Conservation (phyloP, 1,140 invertebrate species). For the Macrocentrus cingulum region DNA sequence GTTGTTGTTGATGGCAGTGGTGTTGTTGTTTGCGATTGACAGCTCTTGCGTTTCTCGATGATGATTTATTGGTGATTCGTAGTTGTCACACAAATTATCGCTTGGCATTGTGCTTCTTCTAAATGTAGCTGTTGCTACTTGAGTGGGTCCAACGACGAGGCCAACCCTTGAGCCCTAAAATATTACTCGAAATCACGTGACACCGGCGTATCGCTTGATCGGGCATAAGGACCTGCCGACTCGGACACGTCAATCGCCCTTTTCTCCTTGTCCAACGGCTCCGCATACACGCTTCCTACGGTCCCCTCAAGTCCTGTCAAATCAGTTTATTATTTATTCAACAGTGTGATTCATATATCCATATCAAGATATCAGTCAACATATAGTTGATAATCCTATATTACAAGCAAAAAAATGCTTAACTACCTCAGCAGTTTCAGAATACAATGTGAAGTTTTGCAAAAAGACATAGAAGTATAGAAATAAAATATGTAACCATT, state of each 20-base stretch:
- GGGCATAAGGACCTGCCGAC: slow-evolving; percentile 48
- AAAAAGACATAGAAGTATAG: too few species aligned
- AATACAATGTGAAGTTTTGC: too few species aligned
- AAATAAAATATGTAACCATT: too few species aligned
- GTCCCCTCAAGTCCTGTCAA: slow-evolving; percentile 30
- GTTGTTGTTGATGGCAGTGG: not conserved
- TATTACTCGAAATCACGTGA: slow-evolving; percentile 39
- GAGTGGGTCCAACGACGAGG: slow-evolving; percentile 51
- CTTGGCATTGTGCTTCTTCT: slow-evolving; percentile 46
- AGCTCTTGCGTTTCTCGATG: not conserved
- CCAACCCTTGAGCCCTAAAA: slow-evolving; percentile 50
- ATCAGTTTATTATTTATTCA: slow-evolving; percentile 9
- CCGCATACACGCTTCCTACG: slow-evolving; percentile 45
- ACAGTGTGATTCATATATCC: too few species aligned
- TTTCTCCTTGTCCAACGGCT: slow-evolving; percentile 31
- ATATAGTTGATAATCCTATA: too few species aligned
- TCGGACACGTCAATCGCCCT: slow-evolving; percentile 30
- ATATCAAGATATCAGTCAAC: not conserved
- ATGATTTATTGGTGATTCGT: slow-evolving; percentile 4
- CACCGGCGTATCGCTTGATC: slow-evolving; percentile 32
- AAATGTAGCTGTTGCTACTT: slow-evolving; percentile 46
- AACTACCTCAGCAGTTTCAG: too few species aligned
- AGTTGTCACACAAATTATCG: slow-evolving; percentile 33
- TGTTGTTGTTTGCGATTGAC: not conserved
- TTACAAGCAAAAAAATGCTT: too few species aligned